Conservation (phyloP, 2,888 invertebrate species). For the Andrena chrysosceles region DNA sequence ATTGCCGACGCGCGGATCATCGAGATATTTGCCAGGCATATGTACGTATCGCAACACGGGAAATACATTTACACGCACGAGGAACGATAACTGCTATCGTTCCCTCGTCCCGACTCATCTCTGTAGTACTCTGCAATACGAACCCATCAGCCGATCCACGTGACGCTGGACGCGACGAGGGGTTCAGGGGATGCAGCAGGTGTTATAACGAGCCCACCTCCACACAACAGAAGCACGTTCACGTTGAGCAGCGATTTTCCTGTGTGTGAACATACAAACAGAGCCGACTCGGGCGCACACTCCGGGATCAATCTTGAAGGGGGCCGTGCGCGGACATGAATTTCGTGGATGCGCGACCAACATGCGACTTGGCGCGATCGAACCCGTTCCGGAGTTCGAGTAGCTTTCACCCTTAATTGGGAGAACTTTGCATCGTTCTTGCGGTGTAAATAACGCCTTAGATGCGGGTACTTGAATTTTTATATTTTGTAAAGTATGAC, state of each 20-base stretch:
- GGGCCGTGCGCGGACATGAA: slow-evolving; percentile 73
- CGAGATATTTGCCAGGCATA: slow-evolving; percentile 4
- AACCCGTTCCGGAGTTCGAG: neutral
- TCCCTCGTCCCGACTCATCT: neutral
- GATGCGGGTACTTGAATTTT: too few relatives aligned
- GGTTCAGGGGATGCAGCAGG: slow-evolving; percentile 60
- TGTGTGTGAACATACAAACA: slow-evolving; percentile 67
- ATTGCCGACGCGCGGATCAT: neutral
- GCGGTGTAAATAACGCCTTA: neutral
- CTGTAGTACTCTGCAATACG: slow-evolving; percentile 35
- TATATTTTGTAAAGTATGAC: too few relatives aligned
- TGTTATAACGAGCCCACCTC: slow-evolving; percentile 50
- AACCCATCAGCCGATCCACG: slow-evolving; percentile 56
- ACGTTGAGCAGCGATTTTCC: slow-evolving; percentile 49
- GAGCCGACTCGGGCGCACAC: slow-evolving; percentile 66
- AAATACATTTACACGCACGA: neutral
- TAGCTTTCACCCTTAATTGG: neutral
- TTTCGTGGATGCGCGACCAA: slow-evolving; percentile 59
- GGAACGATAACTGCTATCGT: neutral
- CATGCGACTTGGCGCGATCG: slow-evolving; percentile 2
- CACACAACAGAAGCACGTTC: slow-evolving; percentile 46
- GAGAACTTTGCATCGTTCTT: neutral
- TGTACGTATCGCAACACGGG: neutral
- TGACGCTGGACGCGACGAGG: slow-evolving; percentile 27
- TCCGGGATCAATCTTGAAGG: slow-evolving; percentile 70